phyloP scores from a whole-genome alignment of 1,140 invertebrate genomes.

The Drosophila funebris region DNA sequence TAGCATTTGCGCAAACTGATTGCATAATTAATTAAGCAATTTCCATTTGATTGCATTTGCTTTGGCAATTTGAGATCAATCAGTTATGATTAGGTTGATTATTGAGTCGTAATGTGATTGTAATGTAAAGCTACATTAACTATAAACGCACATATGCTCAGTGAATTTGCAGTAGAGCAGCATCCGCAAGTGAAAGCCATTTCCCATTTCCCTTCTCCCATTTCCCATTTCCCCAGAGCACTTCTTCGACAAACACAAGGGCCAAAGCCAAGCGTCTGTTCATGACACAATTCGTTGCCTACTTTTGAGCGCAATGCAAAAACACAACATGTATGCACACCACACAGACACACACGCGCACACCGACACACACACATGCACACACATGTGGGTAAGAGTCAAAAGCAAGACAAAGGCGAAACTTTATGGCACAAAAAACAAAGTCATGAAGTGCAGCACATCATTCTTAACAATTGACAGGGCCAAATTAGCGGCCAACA shows the following conservation, averaged over 20 bases:
- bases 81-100: not conserved
- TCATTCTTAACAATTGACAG: conserved; percentile 11
- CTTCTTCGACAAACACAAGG: conserved; percentile 13
- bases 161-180: not conserved
- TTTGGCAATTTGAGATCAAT: conserved; percentile 1
- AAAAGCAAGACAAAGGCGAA: conserved; percentile 53
- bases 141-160: not conserved
- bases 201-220: too few species aligned
- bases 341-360: not conserved
- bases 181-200: conserved; percentile 7
- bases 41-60: not conserved
- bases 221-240: conserved; percentile 10
- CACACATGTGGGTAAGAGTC: conserved; percentile 8
- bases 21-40: conserved; percentile 20
- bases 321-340: conserved; percentile 11
- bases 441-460: conserved; percentile 30
- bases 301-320: conserved; percentile 47
- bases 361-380: conserved; percentile 4
- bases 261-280: conserved; percentile 13
- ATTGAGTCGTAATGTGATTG: not conserved
- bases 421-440: too few species aligned
- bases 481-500: not conserved
- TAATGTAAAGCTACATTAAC: not conserved
- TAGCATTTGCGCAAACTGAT: conserved; percentile 8
- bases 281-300: conserved; percentile 54